phyloP scores from a whole-genome alignment of 2,888 invertebrate genomes.

The Busseola fusca region DNA sequence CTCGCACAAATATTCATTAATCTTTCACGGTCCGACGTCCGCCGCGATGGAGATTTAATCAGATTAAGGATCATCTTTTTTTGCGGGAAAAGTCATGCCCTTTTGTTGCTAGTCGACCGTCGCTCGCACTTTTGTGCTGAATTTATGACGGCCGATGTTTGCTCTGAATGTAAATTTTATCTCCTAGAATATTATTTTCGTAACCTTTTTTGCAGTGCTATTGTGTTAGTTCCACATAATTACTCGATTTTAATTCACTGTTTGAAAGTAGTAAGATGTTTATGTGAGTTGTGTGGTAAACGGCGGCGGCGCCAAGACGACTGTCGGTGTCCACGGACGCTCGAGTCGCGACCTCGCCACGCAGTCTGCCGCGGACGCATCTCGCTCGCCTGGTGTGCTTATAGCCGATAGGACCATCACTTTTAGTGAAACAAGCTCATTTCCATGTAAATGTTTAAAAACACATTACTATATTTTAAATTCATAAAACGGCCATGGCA shows the following conservation, averaged over 20 bases:
- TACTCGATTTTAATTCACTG: conserved; percentile 21
- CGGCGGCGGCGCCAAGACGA: conserved; percentile 79
- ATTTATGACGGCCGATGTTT: conserved; percentile 86
- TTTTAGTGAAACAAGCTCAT: conserved; percentile 45
- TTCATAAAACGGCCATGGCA: conserved; percentile 16
- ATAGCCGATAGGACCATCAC: conserved; percentile 63
- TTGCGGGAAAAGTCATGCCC: conserved; percentile 88
- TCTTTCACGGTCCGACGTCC: conserved; percentile 89
- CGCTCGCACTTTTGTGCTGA: conserved; percentile 87
- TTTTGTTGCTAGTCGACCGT: conserved; percentile 87
- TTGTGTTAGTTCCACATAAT: conserved; percentile 16
- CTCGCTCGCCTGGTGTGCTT: conserved; percentile 72
- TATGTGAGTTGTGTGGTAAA: conserved; percentile 55
- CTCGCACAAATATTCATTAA: conserved; percentile 89
- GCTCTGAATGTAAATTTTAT: conserved; percentile 85
- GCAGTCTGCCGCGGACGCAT: conserved; percentile 79
- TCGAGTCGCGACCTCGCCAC: conserved; percentile 72
- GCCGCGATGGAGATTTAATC: conserved; percentile 89
- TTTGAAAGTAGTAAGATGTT: conserved; percentile 49
- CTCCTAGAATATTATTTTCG: conserved; percentile 67
- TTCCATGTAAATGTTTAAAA: conserved; percentile 42
- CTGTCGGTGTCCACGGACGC: conserved; percentile 69
- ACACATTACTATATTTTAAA: conserved; percentile 33
- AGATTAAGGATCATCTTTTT: conserved; percentile 89
- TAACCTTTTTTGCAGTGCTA: conserved; percentile 47